Evolutionary conservation across 2,888 invertebrate genomes (phyloP), one percentile per base, ranked within the genome.

Genomic region (Andrena dorsata): DNA sequence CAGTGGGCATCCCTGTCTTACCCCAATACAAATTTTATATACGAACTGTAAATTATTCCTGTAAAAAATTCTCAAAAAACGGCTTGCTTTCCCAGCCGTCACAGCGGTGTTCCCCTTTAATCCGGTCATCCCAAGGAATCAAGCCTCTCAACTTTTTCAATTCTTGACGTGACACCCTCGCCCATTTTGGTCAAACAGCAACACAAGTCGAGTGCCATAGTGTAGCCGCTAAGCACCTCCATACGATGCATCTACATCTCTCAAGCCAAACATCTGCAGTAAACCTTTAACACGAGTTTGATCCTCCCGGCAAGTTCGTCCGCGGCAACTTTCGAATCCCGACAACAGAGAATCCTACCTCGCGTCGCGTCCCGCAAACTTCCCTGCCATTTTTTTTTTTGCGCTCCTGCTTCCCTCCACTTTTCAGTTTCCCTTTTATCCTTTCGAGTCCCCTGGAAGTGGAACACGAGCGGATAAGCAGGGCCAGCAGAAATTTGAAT

Each of bases 241-340:
- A 1, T 20, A 20, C 51, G 20, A 20, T 41, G 16, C 41, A 41
- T 41, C 41, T 41, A 41, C 41, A 41, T 8, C 20, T 20, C 2
- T 2, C 20, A 7, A 61, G 60, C 30, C 70, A 28, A 41, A 58
- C 28, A 60, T 6, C 16, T 28, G 16, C 75, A 66, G 68, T 78
- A 75, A 76, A 78, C 66, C 78, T 76, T 68, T 76, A 78, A 76
- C 76, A 78, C 76, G 68, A 76, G 66, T 76, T 78, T 76, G 76
- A 76, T 78, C 68, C 68, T 68, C 61, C 41, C 68, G 53, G 23
- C n/a, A 61, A 76, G 56, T 64, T 75, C 56, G 41, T 23, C 28
- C 65, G 49, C 16, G 32, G 49, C 28, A 75, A 78, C 41, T 68
- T 78, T 76, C 53, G 35, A 61, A 66, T 47, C 75, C 35, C 10